Conservation (phyloP, 1,140 invertebrate species). For the Heterodera carotae region DNA sequence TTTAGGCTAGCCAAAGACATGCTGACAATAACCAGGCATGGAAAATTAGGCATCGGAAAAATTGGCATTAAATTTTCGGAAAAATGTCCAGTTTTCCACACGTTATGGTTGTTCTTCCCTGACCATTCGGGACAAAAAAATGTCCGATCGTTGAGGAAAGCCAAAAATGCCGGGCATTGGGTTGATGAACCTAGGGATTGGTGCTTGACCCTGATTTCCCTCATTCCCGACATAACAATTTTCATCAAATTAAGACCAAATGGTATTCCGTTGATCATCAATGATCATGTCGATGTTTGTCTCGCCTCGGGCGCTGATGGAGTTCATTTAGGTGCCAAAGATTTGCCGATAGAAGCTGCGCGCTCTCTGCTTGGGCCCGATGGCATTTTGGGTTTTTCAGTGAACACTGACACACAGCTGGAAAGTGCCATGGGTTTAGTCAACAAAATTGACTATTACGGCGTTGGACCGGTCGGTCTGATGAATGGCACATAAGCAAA, state of each 20-base stretch:
- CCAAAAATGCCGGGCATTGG: no score
- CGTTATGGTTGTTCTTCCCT: no score
- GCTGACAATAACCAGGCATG: not conserved
- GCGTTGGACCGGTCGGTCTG: slow-evolving; percentile 9
- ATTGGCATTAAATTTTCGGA: no score
- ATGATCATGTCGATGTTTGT: slow-evolving; percentile 15
- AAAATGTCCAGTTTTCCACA: no score
- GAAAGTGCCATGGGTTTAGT: not conserved
- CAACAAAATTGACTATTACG: slow-evolving; percentile 11
- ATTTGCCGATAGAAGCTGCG: slow-evolving; percentile 4
- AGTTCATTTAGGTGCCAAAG: slow-evolving; percentile 10
- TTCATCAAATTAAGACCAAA: not conserved
- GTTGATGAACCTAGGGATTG: no score
- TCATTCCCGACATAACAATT: no score
- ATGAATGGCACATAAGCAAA: not conserved
- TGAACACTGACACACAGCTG: not conserved
- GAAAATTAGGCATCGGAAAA: not conserved
- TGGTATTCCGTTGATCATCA: slow-evolving; percentile 11
- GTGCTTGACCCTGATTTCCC: no score
- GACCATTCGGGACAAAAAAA: no score
- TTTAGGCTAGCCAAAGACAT: not conserved
- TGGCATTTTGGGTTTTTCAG: slow-evolving; percentile 1
- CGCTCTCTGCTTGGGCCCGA: not conserved
- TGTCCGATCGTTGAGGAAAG: no score
- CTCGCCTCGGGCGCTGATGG: slow-evolving; percentile 13